Evolutionary conservation across 2,888 invertebrate genomes (phyloP).

Genomic region (Parascotia fuliginaria): DNA sequence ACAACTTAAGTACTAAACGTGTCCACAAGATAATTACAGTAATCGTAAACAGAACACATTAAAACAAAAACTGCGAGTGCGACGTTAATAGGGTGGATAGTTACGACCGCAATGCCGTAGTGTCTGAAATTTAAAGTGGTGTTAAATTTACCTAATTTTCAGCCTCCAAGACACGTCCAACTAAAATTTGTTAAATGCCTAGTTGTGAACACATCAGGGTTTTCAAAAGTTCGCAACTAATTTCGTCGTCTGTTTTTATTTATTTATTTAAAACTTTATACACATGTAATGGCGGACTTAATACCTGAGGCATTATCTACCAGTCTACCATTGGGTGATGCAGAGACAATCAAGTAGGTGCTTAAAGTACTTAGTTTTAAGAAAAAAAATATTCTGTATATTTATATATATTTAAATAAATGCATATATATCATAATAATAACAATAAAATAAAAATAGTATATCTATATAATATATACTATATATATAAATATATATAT

Average conservation of each 20-base stretch:
- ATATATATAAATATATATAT: no score
- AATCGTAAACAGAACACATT: slow-evolving; percentile 30
- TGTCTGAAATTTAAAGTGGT: slow-evolving; percentile 41
- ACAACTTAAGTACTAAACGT: neutral
- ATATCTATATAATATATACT: no score
- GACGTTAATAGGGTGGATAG: slow-evolving; percentile 34
- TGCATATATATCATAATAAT: no score
- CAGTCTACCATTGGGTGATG: no score
- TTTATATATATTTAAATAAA: no score
- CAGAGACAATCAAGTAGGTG: no score
- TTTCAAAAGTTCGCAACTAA: slow-evolving; percentile 55
- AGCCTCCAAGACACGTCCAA: slow-evolving; percentile 35
- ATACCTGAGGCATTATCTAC: no score
- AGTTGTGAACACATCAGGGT: slow-evolving; percentile 45
- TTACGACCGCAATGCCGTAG: slow-evolving; percentile 34
- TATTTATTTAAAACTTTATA: no score
- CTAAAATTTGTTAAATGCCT: slow-evolving; percentile 47
- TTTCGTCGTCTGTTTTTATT: slow-evolving; percentile 50
- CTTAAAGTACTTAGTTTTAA: no score
- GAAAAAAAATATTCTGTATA: no score
- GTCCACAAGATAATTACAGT: slow-evolving; percentile 23
- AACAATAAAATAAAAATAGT: no score
- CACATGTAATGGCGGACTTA: no score
- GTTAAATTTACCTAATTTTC: slow-evolving; percentile 48
- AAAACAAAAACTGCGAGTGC: slow-evolving; percentile 38